phyloP scores from a whole-genome alignment of 2,113 vertebrate genomes.

The Melozone crissalis region DNA sequence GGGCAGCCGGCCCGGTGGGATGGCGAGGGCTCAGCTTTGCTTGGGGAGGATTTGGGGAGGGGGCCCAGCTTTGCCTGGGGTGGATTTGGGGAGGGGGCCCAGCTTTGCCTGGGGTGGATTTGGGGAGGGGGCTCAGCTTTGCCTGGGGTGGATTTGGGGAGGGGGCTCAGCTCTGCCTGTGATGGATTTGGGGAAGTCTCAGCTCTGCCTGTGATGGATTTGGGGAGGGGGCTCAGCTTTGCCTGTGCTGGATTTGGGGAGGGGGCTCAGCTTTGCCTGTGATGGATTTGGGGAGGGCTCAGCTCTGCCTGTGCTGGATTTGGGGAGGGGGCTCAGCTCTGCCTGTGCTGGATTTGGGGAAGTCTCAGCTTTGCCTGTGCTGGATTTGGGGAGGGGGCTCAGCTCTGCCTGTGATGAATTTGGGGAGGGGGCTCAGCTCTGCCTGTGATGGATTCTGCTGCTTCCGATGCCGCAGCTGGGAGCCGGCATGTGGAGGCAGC shows the following conservation, averaged over 20 bases:
- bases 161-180: rapidly evolving
- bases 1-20: not conserved
- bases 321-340: rapidly evolving
- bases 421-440: too few relatives aligned
- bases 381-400: too few relatives aligned
- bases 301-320: rapidly evolving
- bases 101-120: rapidly evolving
- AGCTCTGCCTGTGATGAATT: too few relatives aligned
- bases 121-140: too few relatives aligned
- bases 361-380: rapidly evolving
- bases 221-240: too few relatives aligned
- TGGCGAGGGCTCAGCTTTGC: rapidly evolving
- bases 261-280: too few relatives aligned
- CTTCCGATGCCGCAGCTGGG: not conserved
- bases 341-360: too few relatives aligned
- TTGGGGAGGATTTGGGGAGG: too few relatives aligned
- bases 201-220: rapidly evolving
- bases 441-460: not conserved
- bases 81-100: not conserved
- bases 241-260: too few relatives aligned
- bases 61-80: rapidly evolving
- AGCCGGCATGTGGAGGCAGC: not conserved
- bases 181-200: too few relatives aligned
- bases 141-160: rapidly evolving
- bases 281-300: too few relatives aligned